Evolutionary conservation across 2,888 invertebrate genomes (phyloP), one percentile per base, ranked within the genome.

Genomic region (Heliconius aoede): DNA sequence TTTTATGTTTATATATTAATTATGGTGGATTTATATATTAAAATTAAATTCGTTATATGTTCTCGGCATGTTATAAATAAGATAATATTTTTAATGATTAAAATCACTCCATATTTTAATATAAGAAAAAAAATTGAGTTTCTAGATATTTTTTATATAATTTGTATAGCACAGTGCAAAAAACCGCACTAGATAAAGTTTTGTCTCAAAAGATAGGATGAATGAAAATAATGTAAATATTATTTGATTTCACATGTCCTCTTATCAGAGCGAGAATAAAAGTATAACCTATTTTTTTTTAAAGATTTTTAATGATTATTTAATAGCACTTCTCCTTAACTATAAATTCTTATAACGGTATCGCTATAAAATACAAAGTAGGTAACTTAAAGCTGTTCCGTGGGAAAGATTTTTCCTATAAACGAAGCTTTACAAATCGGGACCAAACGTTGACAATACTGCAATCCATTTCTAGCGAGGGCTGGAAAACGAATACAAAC

Each of bases 351-450:
- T 32, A 65, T 74, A 74, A 74, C 67, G 74, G 74, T 30, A 65
- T 67, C 67, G 28, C 65, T 60, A 74, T 74, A 67, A 74, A 74
- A 74, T 74, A 74, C 65, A 74, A 67, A 67, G 74, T 74, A 40
- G 60, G 26, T 40, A 58, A 36, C 67, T 40, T 24, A 28, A 58
- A 67, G 58, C n/a, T 11, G 74, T 58, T 67, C 67, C 74, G 74
- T 74, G 74, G 74, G 74, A 74, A 74, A 67, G 67, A 67, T 58
- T 67, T 74, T 74, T 74, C 67, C 67, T 67, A 67, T 67, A 40
- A 64, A 55, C 32, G 67, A 55, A 46, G 68, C 60, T 61, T 15
- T 55, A 36, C 40, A 28, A 58, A 62, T 73, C 58, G 72, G 71
- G 58, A 71, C 71, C 60, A 62, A 58, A 30, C 62, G 73, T 58